Evolutionary conservation across 2,113 vertebrate genomes (phyloP).

Genomic region (Saguinus imperator): DNA sequence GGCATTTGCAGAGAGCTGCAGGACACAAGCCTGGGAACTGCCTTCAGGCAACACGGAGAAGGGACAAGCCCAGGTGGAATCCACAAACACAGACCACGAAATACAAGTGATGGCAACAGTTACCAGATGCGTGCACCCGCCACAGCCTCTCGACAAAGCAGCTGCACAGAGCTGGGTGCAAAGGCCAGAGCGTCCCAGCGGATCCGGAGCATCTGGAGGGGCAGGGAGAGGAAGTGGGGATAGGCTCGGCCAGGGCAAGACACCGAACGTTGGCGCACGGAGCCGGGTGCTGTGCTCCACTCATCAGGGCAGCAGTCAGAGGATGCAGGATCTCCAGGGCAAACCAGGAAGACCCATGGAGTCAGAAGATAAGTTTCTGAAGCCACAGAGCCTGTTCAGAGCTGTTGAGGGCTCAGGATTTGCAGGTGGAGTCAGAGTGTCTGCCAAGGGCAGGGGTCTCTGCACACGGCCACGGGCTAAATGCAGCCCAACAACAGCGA

Average conservation of each 20-base stretch:
- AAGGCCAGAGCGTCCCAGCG: neutral
- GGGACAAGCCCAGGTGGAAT: neutral
- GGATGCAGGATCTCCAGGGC: neutral
- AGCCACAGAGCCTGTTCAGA: neutral
- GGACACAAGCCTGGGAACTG: neutral
- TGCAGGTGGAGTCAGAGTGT: neutral
- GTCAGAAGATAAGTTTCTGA: neutral
- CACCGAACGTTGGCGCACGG: rapidly evolving
- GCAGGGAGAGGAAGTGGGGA: neutral
- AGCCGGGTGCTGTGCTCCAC: too few relatives aligned
- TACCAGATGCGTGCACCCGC: rapidly evolving
- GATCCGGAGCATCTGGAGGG: neutral
- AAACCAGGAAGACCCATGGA: neutral
- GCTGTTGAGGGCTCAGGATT: rapidly evolving
- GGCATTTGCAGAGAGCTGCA: neutral
- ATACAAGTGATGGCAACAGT: neutral
- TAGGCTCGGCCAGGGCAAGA: neutral
- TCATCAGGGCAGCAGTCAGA: too few relatives aligned
- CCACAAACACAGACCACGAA: neutral
- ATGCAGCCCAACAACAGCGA: neutral
- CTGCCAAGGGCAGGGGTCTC: neutral
- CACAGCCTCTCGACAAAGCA: neutral
- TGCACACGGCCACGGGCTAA: neutral
- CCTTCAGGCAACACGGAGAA: neutral
- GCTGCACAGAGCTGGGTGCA: rapidly evolving